Base-by-base conservation (phyloP, 2,888 invertebrate genomes). In the Drosophila kambysellisi region DNA sequence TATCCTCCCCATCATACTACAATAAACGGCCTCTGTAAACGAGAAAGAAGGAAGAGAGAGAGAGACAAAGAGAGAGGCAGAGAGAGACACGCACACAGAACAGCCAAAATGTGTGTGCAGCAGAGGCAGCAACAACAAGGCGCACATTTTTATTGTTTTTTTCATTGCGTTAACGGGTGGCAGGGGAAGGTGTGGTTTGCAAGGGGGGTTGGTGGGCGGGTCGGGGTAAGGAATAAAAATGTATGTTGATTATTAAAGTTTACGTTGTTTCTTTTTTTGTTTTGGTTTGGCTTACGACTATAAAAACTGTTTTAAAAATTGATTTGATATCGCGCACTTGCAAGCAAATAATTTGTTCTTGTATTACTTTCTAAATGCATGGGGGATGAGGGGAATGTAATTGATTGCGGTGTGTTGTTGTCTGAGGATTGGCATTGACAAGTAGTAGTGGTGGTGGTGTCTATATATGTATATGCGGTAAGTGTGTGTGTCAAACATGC, bases 11-110 rank as follows among this genome's bases (percentile, higher is more conserved):
- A 93, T 95, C 95, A 95, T 96, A 91, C 92, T 96, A 93, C 92
- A 91, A 92, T 92, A 91, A 96, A 96, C 96, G 96, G 96, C 96
- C 96, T 96, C 96, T 96, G 96, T 96, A 96, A 92, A 92, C 83
- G 89, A 90, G 93, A 93, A 86, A 88, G 84, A 89, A 89, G 86
- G 82, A 83, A 94, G 92, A 93, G 93, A 93, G 93, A 92, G 76
- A 89, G 88, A 92, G 80, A 84, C 12, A 67, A 74, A 85, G 81
- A 83, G 66, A 79, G 64, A 87, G 83, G 81, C 79, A 87, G 88
- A 89, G 90, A 89, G 78, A 91, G 87, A 88, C 83, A 86, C 73
- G 78, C 90, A 90, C 87, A 83, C 74, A 82, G 86, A 83, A 89
- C 66, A 43, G 46, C 46, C 46, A 46, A 46, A 70, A 70, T 37